Evolutionary conservation across 2,113 vertebrate species (phyloP), one percentile per base, ranked within the genome.

Genomic region (Chunga burmeisteri): DNA sequence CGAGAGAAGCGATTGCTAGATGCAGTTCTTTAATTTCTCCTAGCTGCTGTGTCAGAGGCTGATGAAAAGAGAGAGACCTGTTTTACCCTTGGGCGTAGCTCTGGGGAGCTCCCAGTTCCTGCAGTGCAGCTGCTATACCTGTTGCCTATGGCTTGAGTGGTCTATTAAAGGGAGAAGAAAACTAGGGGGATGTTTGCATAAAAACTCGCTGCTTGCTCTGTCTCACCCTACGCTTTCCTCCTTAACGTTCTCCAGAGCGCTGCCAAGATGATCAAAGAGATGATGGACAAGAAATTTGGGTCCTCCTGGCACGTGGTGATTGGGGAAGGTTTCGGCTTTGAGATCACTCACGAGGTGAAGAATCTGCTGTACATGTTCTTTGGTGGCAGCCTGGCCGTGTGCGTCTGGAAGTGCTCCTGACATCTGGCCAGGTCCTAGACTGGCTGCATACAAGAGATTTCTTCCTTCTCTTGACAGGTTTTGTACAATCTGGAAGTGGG

Each of bases 211-310:
- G 68, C 40, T 72, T 80, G 47, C 55, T 93, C 46, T 56, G 16
- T 91, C 67, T 95, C 67, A 86, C 56, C 32, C 47, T 90, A 1
- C 10, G 0, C 30, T 94, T 29, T 95, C 36, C 52, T 82, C 18
- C 75, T 92, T 81, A 40, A 59, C 1, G 0, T 82, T 62, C 67
- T 79, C 44, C 97, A 99, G 99, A 99, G 99, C 0, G 99, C 99
- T 12, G 99, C 99, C 32, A 99, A 99, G 98, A 99, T 99, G 99
- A 99, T 99, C 97, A 99, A 99, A 91, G 99, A 99, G 98, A 99
- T 99, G 1, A 99, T 99, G 99, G 99, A 99, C 98, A 99, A 99
- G 98, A 99, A 98, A 95, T 99, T 99, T 49, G 99, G 99, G 77
- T 99, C 99, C 94, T 99, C 99, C 50, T 99, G 99, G 99, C 99